These are phyloP conservation scores for Caranx melampygus DNA, from an alignment of 2,113 vertebrate species.

Conservation along the genomic window DNA sequence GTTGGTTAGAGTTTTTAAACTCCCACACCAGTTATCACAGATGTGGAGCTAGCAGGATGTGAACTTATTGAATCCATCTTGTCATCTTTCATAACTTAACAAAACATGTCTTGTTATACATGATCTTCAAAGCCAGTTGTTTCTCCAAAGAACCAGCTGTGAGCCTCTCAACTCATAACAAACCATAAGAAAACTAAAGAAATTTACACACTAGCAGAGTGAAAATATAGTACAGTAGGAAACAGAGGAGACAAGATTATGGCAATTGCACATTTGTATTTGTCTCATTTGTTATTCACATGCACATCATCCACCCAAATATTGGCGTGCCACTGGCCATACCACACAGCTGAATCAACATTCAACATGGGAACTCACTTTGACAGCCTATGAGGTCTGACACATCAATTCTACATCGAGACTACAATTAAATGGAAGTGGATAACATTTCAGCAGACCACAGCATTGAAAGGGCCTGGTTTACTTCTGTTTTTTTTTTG, in stretches of 20 bases:
- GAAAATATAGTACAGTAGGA: background rate
- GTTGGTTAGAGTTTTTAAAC: background rate
- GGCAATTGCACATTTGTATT: background rate
- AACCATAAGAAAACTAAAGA: background rate
- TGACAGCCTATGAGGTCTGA: conserved; percentile 12
- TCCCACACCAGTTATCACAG: background rate
- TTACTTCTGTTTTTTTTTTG: background rate
- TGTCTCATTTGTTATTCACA: background rate
- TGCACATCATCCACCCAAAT: background rate
- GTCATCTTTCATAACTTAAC: background rate
- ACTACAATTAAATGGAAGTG: background rate
- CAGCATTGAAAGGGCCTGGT: background rate
- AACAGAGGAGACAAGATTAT: background rate
- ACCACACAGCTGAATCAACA: conserved; percentile 17
- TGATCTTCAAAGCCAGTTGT: conserved; percentile 15
- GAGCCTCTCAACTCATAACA: background rate
- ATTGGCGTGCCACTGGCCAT: background rate
- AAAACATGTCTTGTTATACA: background rate
- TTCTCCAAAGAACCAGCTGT: conserved; percentile 6
- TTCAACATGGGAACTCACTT: background rate
- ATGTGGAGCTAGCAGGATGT: background rate
- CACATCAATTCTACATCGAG: background rate
- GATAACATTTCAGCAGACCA: background rate
- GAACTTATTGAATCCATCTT: background rate
- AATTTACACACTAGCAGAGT: background rate